A percentile compares a stretch with the other conserved stretches of the same genome.
phyloP scores from a whole-genome alignment of 1,140 invertebrate genomes.

The Potamilus streckersoni region DNA sequence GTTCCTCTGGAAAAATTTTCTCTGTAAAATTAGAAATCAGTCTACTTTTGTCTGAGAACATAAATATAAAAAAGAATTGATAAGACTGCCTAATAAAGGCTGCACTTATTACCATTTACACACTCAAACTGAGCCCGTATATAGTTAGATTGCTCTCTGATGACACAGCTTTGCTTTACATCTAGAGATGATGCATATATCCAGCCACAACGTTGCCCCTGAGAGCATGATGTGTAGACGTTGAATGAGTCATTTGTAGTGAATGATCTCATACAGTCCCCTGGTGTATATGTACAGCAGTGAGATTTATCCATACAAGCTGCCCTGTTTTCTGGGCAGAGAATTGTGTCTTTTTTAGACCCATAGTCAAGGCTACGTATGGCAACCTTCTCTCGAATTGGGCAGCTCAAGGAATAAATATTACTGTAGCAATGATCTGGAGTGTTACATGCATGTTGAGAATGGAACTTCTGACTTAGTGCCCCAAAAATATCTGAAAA shows the following conservation, averaged over 20 bases:
- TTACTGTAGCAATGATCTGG: slow-evolving; percentile 4
- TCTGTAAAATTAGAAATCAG: too few relatives aligned
- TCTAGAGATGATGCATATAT: slow-evolving; percentile 18
- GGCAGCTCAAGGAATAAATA: slow-evolving; percentile 21
- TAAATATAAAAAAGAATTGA: too few relatives aligned
- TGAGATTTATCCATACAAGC: not conserved
- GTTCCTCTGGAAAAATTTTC: too few relatives aligned
- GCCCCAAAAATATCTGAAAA: too few relatives aligned
- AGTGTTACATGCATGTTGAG: slow-evolving; percentile 15
- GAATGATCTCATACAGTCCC: slow-evolving; percentile 18
- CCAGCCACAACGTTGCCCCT: slow-evolving; percentile 23
- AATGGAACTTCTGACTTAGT: not conserved
- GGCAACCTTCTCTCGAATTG: slow-evolving; percentile 13
- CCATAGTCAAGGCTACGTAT: slow-evolving; percentile 16
- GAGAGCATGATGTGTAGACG: slow-evolving; percentile 21
- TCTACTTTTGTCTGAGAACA: too few relatives aligned
- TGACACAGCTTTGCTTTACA: not conserved
- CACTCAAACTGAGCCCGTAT: slow-evolving; percentile 20
- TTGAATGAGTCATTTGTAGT: slow-evolving; percentile 10
- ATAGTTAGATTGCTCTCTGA: slow-evolving; percentile 24
- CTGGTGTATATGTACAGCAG: slow-evolving; percentile 16
- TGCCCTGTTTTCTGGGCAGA: slow-evolving; percentile 9
- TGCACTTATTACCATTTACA: slow-evolving; percentile 15
- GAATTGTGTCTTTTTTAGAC: slow-evolving; percentile 19
- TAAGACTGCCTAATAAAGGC: too few relatives aligned